Evolutionary conservation across 2,113 vertebrate genomes (phyloP), one percentile per base, ranked within the genome.

Genomic region (Menura novaehollandiae): DNA sequence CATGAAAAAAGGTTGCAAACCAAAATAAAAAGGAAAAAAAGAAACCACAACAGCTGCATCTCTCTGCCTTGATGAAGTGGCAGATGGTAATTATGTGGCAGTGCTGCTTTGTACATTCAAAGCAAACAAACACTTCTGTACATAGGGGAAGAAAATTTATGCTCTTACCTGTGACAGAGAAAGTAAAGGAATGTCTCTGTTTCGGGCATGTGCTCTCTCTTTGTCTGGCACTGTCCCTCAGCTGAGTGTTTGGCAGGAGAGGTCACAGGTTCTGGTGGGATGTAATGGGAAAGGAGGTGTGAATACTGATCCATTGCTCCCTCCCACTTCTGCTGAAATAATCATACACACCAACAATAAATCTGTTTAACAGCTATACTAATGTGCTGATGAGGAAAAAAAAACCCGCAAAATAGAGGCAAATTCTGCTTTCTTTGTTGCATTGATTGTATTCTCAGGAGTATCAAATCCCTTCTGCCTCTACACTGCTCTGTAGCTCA

Each of bases 21-120:
- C 5, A 68, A 63, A 90, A 18, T 15, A 49, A 64, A 41, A 47
- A 37, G 8, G 9, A 3, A 46, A 37, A 52, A 76, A 39, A 27
- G n/a, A n/a, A 41, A 41, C 39, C 39, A 15, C 26, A 81, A 23
- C 58, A 79, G 74, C 39, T 85, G 18, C 62, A 63, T 41, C 17
- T 35, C 10, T 73, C 2, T 62, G 35, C 16, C 53, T 44, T 85
- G 76, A 64, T 43, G 6, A 58, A 73, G 78, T 63, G 56, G 67
- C 77, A 94, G 83, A 80, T 88, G 79, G 86, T 76, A 17, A 85
- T 80, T 91, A 39, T 22, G 67, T 94, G 71, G 52, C 62, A 83
- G 1, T 47, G 46, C 23, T 77, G 44, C 47, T 88, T 46, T 63
- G 16, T 64, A 49, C 51, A 18, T 43, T 39, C 49, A 79, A 26